phyloP scores from a whole-genome alignment of 2,113 vertebrate species.

The Ochotona curzoniae region DNA sequence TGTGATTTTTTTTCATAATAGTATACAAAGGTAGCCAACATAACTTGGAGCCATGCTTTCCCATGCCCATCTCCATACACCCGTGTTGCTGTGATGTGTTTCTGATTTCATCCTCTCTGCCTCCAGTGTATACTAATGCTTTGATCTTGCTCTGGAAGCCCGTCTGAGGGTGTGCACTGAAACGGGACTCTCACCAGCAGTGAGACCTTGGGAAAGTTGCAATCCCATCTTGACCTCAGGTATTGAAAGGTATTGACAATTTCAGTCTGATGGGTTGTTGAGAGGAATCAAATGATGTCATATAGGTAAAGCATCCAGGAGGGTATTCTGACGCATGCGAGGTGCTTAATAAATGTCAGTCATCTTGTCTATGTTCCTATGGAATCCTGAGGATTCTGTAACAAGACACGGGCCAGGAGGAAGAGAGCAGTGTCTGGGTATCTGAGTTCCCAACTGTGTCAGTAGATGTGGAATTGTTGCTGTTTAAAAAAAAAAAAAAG shows the following conservation, averaged over 20 bases:
- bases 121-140: background rate
- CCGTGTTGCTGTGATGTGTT: background rate
- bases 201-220: background rate
- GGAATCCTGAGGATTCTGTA: background rate
- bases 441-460: background rate
- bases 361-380: background rate
- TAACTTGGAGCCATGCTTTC: background rate
- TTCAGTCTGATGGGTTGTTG: background rate
- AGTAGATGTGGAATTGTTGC: no score
- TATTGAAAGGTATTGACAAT: background rate
- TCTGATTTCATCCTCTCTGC: background rate
- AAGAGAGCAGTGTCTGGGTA: background rate
- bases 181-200: background rate
- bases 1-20: background rate
- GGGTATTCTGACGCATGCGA: background rate
- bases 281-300: constrained; percentile 30
- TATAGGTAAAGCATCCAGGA: background rate
- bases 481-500: no score
- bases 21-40: background rate
- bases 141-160: background rate
- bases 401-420: background rate
- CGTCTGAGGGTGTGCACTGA: background rate
- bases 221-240: background rate
- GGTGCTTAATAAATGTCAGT: background rate
- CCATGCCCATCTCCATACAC: background rate